These are phyloP conservation scores for Steinernema feltiae DNA, from an alignment of 1,140 invertebrate genomes.

Conservation along the genomic window DNA sequence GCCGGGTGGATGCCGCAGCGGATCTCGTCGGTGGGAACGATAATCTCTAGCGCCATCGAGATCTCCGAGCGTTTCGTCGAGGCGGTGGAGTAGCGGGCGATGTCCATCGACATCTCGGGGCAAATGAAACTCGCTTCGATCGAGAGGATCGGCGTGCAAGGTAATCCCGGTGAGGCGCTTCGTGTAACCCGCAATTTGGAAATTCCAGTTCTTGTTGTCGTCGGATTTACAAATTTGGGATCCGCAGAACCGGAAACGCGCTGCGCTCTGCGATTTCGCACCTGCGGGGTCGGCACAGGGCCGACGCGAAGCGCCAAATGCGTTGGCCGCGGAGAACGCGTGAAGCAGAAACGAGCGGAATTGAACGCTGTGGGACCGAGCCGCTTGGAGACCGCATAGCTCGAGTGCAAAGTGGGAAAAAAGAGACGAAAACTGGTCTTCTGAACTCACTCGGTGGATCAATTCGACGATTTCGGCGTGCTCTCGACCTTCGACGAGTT, in stretches of 20 bases:
- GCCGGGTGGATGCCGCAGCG: background rate
- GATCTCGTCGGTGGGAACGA: background rate
- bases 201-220: background rate
- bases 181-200: background rate
- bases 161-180: background rate
- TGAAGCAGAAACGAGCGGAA: background rate
- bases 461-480: conserved; percentile 25
- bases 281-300: too few species aligned
- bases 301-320: background rate
- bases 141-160: background rate
- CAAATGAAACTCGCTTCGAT: background rate
- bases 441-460: conserved; percentile 18
- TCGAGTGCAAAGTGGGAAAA: too few species aligned
- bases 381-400: too few species aligned
- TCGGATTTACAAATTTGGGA: background rate
- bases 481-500: conserved; percentile 20
- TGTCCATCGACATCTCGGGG: background rate
- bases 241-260: conserved; percentile 3
- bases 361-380: too few species aligned
- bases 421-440: background rate
- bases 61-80: background rate
- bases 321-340: background rate
- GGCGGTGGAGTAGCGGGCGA: background rate
- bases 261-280: background rate
- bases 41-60: background rate